Evolutionary conservation across 2,797 vertebrate genomes (phyloP), one percentile per base, ranked within the genome.

Genomic region (Sebastes hopkinsi): DNA sequence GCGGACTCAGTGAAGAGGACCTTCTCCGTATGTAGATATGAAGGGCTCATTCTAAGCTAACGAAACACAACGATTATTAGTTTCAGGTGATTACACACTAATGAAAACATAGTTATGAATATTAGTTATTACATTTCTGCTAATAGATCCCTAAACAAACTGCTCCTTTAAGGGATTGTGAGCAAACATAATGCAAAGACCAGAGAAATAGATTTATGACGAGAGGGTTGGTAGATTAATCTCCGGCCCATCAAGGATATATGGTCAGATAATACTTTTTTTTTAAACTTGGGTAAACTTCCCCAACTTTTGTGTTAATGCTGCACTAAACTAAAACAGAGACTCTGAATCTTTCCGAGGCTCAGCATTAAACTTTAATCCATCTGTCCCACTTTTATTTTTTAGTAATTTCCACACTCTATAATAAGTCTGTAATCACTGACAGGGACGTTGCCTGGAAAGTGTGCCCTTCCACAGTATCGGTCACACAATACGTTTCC

Each of bases 321-420:
- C 80, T 79, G 88, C 74, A 64, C 65, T 76, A 67, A 90, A 83
- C 58, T 68, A 50, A 79, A 87, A 79, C 76, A 61, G 58, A 22
- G 16, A 64, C 16, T 38, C 59, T 87, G 20, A 71, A 20, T 50
- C 62, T 89, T 83, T 87, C 67, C 18, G 0, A 70, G 67, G 80
- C 75, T 86, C 88, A 72, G 86, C 56, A 34, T 87, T 77, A 77
- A 88, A 82, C 77, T 72, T 87, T 92, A 91, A 92, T 94, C 93
- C 72, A 72, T 83, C 79, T 83, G 88, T 92, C 88, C 92, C 87
- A 92, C 89, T 87, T 93, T 72, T 32, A 30, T 16, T 56, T 59
- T 62, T 61, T 10, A 87, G 73, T 81, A 38, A 91, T 89, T 81
- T 85, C 60, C 81, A 70, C 75, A 62, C 75, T 81, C 67, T 87